Percentiles rank a stretch among this genome's conserved stretches.
Conservation (phyloP, 2,113 vertebrate genomes). For the Sigmodon hispidus region DNA sequence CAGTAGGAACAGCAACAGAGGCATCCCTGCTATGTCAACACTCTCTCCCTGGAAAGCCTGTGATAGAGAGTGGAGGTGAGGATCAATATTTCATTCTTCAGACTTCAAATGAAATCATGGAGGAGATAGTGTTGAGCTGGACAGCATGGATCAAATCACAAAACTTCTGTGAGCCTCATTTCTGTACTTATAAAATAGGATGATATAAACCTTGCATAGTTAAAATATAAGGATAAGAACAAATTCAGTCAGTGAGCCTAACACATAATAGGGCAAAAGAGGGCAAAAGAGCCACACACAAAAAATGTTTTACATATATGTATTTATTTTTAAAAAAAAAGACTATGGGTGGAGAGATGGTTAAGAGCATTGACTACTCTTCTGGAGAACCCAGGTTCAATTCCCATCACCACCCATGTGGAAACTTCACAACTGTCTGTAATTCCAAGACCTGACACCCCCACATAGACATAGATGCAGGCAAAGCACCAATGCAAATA, state of each 20-base stretch:
- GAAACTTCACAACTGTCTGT: too few species aligned
- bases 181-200: slow-evolving; percentile 41
- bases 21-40: neutral
- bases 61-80: neutral
- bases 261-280: neutral
- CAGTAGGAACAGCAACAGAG: slow-evolving; percentile 36
- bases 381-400: too few species aligned
- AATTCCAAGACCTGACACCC: too few species aligned
- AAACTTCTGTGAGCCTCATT: slow-evolving; percentile 22
- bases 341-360: too few species aligned
- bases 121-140: neutral
- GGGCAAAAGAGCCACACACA: rapidly evolving
- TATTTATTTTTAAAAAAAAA: too few species aligned
- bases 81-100: slow-evolving; percentile 3
- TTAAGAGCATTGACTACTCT: too few species aligned
- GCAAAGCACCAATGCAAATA: too few species aligned
- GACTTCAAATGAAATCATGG: neutral
- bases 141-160: neutral
- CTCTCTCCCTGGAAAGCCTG: slow-evolving; percentile 6
- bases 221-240: neutral
- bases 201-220: neutral
- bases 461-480: too few species aligned
- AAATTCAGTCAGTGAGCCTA: neutral
- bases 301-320: neutral
- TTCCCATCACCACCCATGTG: too few species aligned